Evolutionary conservation across 2,888 invertebrate genomes (phyloP), one percentile per base, ranked within the genome.

Genomic region (Himalopsyche tibetana): DNA sequence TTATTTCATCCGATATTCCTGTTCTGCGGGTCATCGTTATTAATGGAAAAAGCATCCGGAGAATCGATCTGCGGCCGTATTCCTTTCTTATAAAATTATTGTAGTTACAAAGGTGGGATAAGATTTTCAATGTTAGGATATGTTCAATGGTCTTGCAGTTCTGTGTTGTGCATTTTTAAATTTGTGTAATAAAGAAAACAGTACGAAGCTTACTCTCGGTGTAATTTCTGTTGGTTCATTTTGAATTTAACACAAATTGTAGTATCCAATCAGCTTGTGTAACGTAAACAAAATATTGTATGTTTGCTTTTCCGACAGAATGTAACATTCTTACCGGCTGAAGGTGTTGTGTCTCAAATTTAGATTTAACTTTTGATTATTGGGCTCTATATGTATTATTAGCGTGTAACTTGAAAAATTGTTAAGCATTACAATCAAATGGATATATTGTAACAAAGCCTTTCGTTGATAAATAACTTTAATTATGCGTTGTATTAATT

Each of bases 1-100:
- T 38, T 36, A 8, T 38, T 11, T 38, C 80, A 19, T 40, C 42
- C 4, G 36, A 80, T 9, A n/a, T n/a, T 28, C 17, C 15, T 51
- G 82, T 15, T 2, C 19, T 9, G 9, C 17, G 55, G 19, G n/a
- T 82, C 4, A n/a, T 12, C 40, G 19, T 63, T 63, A 69, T 9
- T 9, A 56, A 28, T 51, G 19, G 28, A 40, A 15, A 56, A 12
- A 17, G n/a, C 19, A 38, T 74, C 74, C 11, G 36, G 15, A 11
- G 36, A 36, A 74, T 63, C 84, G 63, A 84, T 69, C 80, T 42
- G 38, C 40, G n/a, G 86, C 82, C 84, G 83, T 86, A 87, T 87
- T 88, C 88, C 88, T 88, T 87, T 88, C 88, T 88, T 19, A 87
- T 84, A 85, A 87, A 84, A 87, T 84, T 82, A 84, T 81, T 86